These are phyloP conservation scores for Sycophaga agraensis DNA, from an alignment of 1,140 invertebrate species.

Conservation along the genomic window DNA sequence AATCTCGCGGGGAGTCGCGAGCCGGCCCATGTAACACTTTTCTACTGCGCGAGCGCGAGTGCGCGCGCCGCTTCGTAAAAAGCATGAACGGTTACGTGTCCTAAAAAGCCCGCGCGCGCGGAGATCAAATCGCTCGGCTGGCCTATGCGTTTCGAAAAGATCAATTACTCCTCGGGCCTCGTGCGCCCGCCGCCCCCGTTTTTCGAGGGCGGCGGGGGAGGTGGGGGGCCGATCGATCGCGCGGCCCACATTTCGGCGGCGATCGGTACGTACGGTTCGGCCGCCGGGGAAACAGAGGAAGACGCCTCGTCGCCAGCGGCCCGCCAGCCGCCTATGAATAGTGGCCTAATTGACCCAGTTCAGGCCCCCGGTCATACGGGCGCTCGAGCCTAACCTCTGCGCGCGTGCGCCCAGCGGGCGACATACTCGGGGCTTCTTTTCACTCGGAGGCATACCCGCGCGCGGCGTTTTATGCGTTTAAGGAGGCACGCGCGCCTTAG, in stretches of 20 bases:
- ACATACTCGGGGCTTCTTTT: too few relatives aligned
- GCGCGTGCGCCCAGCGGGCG: too few relatives aligned
- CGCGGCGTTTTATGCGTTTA: too few relatives aligned
- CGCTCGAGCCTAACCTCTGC: too few relatives aligned
- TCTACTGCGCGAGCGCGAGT: not conserved
- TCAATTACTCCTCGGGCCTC: slow-evolving; percentile 19
- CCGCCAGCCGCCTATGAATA: slow-evolving; percentile 35
- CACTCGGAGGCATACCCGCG: too few relatives aligned
- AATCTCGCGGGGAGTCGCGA: slow-evolving; percentile 10
- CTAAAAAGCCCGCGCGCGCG: slow-evolving; percentile 21
- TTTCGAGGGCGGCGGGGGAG: not conserved
- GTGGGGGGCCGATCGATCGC: too few relatives aligned
- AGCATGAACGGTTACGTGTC: slow-evolving; percentile 27
- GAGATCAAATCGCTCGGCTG: slow-evolving; percentile 21
- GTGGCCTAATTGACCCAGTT: slow-evolving; percentile 46
- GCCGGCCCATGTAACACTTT: slow-evolving; percentile 22
- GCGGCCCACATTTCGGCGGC: slow-evolving; percentile 23
- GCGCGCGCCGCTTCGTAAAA: slow-evolving; percentile 6
- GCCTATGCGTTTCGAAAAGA: slow-evolving; percentile 14
- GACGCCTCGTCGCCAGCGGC: too few relatives aligned
- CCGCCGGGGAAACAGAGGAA: too few relatives aligned
- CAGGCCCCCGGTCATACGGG: too few relatives aligned
- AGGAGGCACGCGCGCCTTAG: too few relatives aligned
- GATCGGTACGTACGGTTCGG: too few relatives aligned
- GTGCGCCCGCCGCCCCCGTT: not conserved